Percentiles rank a stretch among this genome's conserved stretches.
phyloP scores from a whole-genome alignment of 1,140 invertebrate species.

The honey bee (Apis mellifera) region Amel_HAv3.1 CM009934.2:7413501-7414000 shows the following conservation, averaged over 20 bases:
- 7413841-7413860: constrained; percentile 49
- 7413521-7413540: constrained; percentile 48
- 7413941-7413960: constrained; percentile 47
- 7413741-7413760: not conserved
- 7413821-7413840: not conserved
- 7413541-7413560: constrained; percentile 49
- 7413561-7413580: constrained; percentile 31
- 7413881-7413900: constrained; percentile 54
- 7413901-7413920: constrained; percentile 35
- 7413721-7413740: constrained; percentile 39
- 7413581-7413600: constrained; percentile 33
- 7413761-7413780: not conserved
- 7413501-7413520: constrained; percentile 41
- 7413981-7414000: constrained; percentile 5
- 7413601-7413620: constrained; percentile 50
- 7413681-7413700: constrained; percentile 30
- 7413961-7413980: constrained; percentile 33
- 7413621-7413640: constrained; percentile 58
- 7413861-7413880: constrained; percentile 52
- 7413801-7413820: not conserved
- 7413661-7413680: constrained; percentile 53
- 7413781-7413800: not conserved
- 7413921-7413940: constrained; percentile 37
- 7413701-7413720: constrained; percentile 46
- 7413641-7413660: constrained; percentile 59